Base-by-base conservation (phyloP, 2,888 invertebrate species). In the Phania funesta region DNA sequence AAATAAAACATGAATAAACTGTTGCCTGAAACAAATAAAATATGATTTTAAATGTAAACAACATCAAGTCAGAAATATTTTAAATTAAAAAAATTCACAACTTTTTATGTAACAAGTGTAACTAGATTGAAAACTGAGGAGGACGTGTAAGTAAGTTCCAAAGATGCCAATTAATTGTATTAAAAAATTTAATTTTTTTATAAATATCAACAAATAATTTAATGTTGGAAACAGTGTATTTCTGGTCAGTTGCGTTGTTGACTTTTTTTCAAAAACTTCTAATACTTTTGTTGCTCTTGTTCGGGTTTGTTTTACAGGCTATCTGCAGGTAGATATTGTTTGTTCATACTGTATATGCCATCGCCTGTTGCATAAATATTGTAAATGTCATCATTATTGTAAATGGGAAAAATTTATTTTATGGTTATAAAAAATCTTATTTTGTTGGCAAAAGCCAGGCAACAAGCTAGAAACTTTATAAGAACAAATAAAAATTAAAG, bases 301-400 rank as follows among this genome's bases (percentile, higher is more conserved):
- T 78, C 50, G 65, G 50, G 29, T 71, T 78, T 48, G 32, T 35
- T 73, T 65, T 56, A 65, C 64, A 65, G 41, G 24, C 65, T 65
- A 65, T 71, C 41, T 64, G 32, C 71, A 71, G 71, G 65, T 78
- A 71, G 24, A 41, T 60, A 24, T 13, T 71, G 50, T 9, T 52
- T 62, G 16, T 41, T 26, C 16, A n/a, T 20, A 7, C 16, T 16
- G 50, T 13, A 18, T 52, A 26, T 48, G 35, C 64, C 50, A 32
- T 38, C 29, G 76, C 81, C 81, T 82, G 81, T 82, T 82, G 81
- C 81, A 70, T 56, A 62, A 70, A 81, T 67, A 76, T 73, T 77
- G 73, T 81, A 68, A 77, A 77, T 82, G 81, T 78, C 81, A 82
- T 82, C 77, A 78, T 82, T 68, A 80, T 80, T 76, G 70, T 70